phyloP scores from a whole-genome alignment of 2,113 vertebrate species.

The Rhabdomys dilectus region DNA sequence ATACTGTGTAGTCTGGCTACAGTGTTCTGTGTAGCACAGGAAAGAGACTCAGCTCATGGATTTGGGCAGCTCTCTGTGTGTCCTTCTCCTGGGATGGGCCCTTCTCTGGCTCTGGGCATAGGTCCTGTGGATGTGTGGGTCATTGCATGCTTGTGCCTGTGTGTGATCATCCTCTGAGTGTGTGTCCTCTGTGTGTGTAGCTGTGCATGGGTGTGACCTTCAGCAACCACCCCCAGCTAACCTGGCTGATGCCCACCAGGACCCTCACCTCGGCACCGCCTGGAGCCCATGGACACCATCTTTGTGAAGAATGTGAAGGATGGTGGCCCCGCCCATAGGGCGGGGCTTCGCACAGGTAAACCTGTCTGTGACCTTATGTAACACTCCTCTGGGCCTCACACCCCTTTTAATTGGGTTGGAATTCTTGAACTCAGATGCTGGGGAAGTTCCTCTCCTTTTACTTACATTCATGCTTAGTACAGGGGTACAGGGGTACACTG shows the following conservation, averaged over 20 bases:
- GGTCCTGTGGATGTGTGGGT: not conserved
- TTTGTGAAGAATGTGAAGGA: slow-evolving; percentile 98
- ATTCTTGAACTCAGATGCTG: not conserved
- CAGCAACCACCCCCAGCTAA: slow-evolving; percentile 70
- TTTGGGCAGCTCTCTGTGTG: not conserved
- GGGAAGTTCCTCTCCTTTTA: not conserved
- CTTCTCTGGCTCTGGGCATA: not conserved
- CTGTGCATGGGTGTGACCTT: slow-evolving; percentile 62
- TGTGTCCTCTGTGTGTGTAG: slow-evolving; percentile 67
- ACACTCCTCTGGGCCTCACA: not conserved
- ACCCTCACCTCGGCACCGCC: slow-evolving; percentile 85
- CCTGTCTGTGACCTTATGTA: not conserved
- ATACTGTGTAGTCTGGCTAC: not conserved
- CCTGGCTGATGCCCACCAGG: slow-evolving; percentile 68
- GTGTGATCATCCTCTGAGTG: slow-evolving; percentile 46
- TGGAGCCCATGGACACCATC: slow-evolving; percentile 99
- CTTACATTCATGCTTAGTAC: not conserved
- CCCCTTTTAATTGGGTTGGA: not conserved
- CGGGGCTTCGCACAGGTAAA: slow-evolving; percentile 96
- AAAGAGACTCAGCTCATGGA: slow-evolving; percentile 79
- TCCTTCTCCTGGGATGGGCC: not conserved
- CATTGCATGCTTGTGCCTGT: not conserved
- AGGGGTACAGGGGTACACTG: not conserved
- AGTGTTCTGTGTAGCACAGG: not conserved
- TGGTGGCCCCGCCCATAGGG: slow-evolving; percentile 94